These are phyloP conservation scores for Rhagonycha fulva DNA, from an alignment of 2,888 invertebrate species.

Conservation along the genomic window DNA sequence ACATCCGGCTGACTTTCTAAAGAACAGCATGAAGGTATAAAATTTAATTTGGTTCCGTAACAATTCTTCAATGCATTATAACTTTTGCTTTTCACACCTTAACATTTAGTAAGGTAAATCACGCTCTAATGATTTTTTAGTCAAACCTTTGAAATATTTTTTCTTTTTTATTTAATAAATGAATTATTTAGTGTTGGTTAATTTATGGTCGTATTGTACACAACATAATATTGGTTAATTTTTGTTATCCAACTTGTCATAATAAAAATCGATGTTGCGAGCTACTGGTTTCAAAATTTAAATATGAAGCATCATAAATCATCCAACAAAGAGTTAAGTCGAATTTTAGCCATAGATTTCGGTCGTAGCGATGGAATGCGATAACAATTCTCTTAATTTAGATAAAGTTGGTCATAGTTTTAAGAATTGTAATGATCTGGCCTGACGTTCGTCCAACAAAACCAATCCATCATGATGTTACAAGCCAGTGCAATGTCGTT, in stretches of 20 bases:
- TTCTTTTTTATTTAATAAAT: neutral
- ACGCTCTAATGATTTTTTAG: constrained; percentile 6
- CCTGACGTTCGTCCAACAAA: constrained; percentile 12
- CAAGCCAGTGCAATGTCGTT: constrained; percentile 6
- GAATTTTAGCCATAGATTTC: constrained; percentile 12
- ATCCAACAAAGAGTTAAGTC: constrained; percentile 12
- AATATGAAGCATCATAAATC: constrained; percentile 1
- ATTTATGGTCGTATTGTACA: neutral
- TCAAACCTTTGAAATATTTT: neutral
- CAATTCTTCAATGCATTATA: constrained; percentile 15
- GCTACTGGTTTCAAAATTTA: neutral
- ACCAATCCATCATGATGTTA: constrained; percentile 13
- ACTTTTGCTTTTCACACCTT: constrained; percentile 22
- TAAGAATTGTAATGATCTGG: constrained; percentile 1
- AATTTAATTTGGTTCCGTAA: constrained; percentile 26
- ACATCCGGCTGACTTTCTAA: constrained; percentile 24
- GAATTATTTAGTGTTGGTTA: neutral
- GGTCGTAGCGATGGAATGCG: constrained; percentile 5
- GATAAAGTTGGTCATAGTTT: constrained; percentile 10
- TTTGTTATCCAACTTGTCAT: neutral
- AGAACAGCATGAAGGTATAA: constrained; percentile 27
- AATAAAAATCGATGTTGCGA: neutral
- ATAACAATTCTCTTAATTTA: constrained; percentile 12
- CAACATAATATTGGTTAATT: neutral
- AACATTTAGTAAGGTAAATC: constrained; percentile 14